phyloP scores from a whole-genome alignment of 1,140 invertebrate genomes.

The Alviniconcha marisindica region DNA sequence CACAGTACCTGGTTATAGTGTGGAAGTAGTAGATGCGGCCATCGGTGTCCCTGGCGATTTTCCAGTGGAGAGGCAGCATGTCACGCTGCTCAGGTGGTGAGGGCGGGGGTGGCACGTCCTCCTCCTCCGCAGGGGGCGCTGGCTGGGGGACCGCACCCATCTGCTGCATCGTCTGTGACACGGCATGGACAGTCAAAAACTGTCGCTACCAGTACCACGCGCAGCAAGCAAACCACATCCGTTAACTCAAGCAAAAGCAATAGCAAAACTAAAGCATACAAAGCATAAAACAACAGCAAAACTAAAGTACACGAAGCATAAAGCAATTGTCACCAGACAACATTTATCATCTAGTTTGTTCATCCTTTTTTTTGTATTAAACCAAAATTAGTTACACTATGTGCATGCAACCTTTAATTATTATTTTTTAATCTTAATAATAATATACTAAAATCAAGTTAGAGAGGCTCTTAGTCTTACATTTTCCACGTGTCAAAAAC shows the following conservation, averaged over 20 bases:
- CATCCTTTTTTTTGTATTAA: no score
- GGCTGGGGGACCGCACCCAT: constrained; percentile 24
- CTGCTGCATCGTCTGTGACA: constrained; percentile 31
- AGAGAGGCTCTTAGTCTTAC: no score
- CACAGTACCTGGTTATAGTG: constrained; percentile 82
- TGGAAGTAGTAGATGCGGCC: constrained; percentile 96
- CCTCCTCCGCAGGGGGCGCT: constrained; percentile 57
- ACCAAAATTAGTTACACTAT: no score
- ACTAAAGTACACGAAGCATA: neutral
- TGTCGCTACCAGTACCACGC: constrained; percentile 24
- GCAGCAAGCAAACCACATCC: constrained; percentile 5
- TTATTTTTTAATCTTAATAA: no score
- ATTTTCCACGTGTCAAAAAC: no score
- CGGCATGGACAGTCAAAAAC: constrained; percentile 14
- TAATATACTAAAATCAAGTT: no score
- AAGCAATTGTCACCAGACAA: no score
- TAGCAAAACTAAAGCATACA: neutral
- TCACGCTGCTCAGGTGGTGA: constrained; percentile 75
- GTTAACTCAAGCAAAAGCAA: neutral
- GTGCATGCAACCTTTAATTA: no score
- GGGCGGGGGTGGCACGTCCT: constrained; percentile 77
- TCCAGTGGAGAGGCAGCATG: constrained; percentile 90
- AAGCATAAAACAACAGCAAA: neutral
- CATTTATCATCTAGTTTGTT: no score
- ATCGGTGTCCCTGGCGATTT: constrained; percentile 86